Conservation (phyloP, 2,888 invertebrate genomes). For the Micoletzkya japonica region DNA sequence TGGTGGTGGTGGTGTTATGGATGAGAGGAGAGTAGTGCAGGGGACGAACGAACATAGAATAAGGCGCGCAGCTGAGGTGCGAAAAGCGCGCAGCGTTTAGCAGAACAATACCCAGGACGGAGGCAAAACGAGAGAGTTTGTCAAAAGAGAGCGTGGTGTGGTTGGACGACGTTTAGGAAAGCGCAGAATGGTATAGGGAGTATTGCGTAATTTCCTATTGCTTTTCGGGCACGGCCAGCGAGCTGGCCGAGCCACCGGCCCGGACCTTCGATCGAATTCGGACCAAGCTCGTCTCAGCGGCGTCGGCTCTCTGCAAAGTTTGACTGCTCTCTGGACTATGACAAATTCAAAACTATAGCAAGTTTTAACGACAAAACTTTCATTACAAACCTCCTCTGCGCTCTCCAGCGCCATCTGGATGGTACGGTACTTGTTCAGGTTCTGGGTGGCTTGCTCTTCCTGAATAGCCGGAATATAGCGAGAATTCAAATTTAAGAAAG, state of each 20-base stretch:
- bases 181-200: constrained; percentile 13
- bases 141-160: constrained; percentile 8
- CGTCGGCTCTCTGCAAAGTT: constrained; percentile 64
- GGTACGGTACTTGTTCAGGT: constrained; percentile 87
- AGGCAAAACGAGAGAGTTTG: not conserved
- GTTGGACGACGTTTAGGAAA: constrained; percentile 17
- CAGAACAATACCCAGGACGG: too few species aligned
- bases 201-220: constrained; percentile 9
- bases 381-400: constrained; percentile 65
- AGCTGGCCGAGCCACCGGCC: too few species aligned
- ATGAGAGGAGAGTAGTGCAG: not conserved
- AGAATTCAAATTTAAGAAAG: too few species aligned
- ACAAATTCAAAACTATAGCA: not conserved
- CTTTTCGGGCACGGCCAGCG: constrained; percentile 14
- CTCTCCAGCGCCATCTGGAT: constrained; percentile 75
- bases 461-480: too few species aligned
- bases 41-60: not conserved
- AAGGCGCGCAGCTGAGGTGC: not conserved
- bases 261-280: constrained; percentile 64
- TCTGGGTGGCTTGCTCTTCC: constrained; percentile 92
- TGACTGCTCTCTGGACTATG: not conserved
- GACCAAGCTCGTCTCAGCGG: constrained; percentile 66
- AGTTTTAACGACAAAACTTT: too few species aligned
- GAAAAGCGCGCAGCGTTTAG: too few species aligned
- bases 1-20: constrained; percentile 26